Base-by-base conservation (phyloP, 2,888 invertebrate genomes). In the Schizaphis graminum region DNA sequence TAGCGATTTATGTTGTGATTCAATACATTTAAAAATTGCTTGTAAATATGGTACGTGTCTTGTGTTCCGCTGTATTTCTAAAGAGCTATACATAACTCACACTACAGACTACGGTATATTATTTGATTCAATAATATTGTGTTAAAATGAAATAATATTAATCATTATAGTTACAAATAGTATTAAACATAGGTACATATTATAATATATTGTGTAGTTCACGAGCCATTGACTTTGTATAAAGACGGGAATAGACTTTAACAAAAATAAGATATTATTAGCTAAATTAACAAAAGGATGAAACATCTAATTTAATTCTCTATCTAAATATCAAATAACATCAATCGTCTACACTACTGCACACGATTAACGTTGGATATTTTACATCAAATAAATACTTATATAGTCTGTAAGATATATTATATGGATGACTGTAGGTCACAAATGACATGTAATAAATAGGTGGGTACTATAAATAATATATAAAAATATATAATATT, bases 141-240 rank as follows among this genome's bases (percentile, higher is more conserved):
- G 21, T 8, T 26, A 7, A 57, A 57, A 26, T 57, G 8, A 41
- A 77, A 67, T 67, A 21, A 16, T 35, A 67, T 16, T 35, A 35
- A 67, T 67, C 3, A 35, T 35, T 35, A 67, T 35, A n/a, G 67
- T 67, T 67, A 35, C 16, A 67, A n/a, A 67, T 35, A 35, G n/a
- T 67, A 67, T 67, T 16, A 35, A 67, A 67, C 16, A n/a, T 67
- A n/a, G n/a, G n/a, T n/a, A 35, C n/a, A 67, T 35, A 67, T 35
- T n/a, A n/a, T 11, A 67, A 35, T 11, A 67, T n/a, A 77, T 35
- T 35, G 77, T 77, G 10, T 35, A 21, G 77, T 89, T 89, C 89
- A 89, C 89, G 89, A 89, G 89, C 89, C 89, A 89, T 89, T 41
- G 35, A 89, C 28, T 89, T 56, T 57, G 89, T 61, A 26, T 44